phyloP scores from a whole-genome alignment of 2,113 vertebrate species.

The Sisor rabdophorus region DNA sequence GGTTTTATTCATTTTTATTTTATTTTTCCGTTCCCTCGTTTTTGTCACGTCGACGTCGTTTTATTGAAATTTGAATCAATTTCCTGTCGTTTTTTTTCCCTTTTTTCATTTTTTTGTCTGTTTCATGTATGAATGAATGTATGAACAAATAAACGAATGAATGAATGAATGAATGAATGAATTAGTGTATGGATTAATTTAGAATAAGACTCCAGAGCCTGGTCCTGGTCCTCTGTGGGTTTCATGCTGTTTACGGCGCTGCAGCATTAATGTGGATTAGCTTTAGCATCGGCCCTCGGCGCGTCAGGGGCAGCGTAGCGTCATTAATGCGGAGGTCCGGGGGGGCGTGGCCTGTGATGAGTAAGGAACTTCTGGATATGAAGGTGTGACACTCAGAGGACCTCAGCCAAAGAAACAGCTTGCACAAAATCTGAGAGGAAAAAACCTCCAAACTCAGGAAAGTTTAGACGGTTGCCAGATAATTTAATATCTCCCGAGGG shows the following conservation, averaged over 20 bases:
- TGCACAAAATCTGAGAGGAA: slow-evolving; percentile 11
- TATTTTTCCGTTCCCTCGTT: too few species aligned
- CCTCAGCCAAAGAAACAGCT: slow-evolving; percentile 17
- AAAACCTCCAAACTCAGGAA: neutral
- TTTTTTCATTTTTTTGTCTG: too few species aligned
- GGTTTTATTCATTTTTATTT: too few species aligned
- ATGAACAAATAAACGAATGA: too few species aligned
- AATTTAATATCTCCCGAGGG: slow-evolving; percentile 5
- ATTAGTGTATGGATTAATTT: neutral
- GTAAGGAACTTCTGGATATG: neutral
- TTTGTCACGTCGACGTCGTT: too few species aligned
- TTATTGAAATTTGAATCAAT: too few species aligned
- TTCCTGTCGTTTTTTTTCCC: too few species aligned
- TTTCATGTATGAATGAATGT: too few species aligned
- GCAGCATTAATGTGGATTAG: slow-evolving; percentile 16
- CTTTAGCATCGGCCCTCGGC: neutral
- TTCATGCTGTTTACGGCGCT: slow-evolving; percentile 5
- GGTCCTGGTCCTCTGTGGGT: neutral
- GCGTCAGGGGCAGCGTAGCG: neutral
- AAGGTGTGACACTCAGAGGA: slow-evolving; percentile 33
- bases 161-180: too few species aligned
- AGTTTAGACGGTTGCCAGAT: neutral
- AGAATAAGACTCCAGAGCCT: neutral
- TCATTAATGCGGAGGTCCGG: slow-evolving; percentile 5
- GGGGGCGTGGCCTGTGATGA: slow-evolving; percentile 1